Evolutionary conservation across 2,888 invertebrate species (phyloP), one percentile per base, ranked within the genome.

Genomic region (Crioceris asparagi): DNA sequence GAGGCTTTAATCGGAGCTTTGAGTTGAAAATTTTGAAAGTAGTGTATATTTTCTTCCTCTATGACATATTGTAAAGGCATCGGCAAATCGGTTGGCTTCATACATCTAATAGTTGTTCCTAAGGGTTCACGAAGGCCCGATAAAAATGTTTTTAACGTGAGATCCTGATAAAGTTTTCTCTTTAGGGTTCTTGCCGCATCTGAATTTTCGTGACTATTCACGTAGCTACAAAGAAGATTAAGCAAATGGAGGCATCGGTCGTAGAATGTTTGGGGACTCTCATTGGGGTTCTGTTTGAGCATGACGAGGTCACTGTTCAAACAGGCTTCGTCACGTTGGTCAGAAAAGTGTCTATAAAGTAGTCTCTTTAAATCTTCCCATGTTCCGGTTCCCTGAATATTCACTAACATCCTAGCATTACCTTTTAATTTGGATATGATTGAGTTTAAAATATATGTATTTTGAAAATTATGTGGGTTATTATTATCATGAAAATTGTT

Each of bases 261-360:
- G 31, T 35, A 42, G 38, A 44, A 47, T 30, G 46, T 36, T 39
- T 46, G 41, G 10, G 43, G 37, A 23, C 25, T 39, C 35, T 46
- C 47, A 19, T 36, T 31, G 15, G 35, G 14, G 25, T 19, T 17
- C 42, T 47, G 46, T 38, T 31, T 35, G 17, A 46, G n/a, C 37
- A 41, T 38, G n/a, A 45, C 40, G 17, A 45, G 23, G 35, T 46
- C 46, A 29, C 43, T 23, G 36, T 47, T 46, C n/a, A 45, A 25
- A 19, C 39, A 45, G 33, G 39, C 38, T 32, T 47, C 45, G 25
- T 47, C 45, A 5, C 44, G 17, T 35, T 41, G 41, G 36, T 47
- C 45, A 15, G 42, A 36, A 26, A 41, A 47, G 38, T 39, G 43
- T 23, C 38, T 17, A 18, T 14, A 11, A n/a, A 45, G 23, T 10